These are phyloP conservation scores for Poecilia velifera DNA, from an alignment of 2,797 vertebrate species.

Conservation along the genomic window DNA sequence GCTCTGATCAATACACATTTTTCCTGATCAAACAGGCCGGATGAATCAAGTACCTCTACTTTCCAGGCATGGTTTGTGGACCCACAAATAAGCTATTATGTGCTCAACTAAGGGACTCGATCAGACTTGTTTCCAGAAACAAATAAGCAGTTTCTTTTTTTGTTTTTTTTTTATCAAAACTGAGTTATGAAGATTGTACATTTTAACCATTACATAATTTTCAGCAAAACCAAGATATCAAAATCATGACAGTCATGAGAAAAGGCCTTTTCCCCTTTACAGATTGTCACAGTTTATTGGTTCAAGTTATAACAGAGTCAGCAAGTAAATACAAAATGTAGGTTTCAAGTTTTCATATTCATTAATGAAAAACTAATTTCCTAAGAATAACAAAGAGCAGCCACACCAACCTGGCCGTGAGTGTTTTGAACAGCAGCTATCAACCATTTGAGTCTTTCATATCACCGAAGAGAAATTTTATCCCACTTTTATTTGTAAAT, in stretches of 20 bases:
- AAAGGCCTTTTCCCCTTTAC: constrained; percentile 10
- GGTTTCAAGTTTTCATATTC: neutral
- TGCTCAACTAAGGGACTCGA: constrained; percentile 26
- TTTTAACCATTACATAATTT: neutral
- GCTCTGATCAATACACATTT: constrained; percentile 76
- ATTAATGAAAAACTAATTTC: neutral
- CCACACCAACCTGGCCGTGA: neutral
- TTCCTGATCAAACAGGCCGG: constrained; percentile 73
- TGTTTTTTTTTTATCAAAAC: neutral
- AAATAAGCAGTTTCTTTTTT: neutral
- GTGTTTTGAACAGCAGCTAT: neutral
- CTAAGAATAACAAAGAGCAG: neutral
- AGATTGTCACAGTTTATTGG: neutral
- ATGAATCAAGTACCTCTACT: constrained; percentile 70
- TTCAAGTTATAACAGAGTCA: neutral
- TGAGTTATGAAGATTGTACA: neutral
- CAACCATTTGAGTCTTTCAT: neutral
- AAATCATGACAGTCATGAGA: neutral
- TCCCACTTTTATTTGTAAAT: neutral
- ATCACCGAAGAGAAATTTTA: neutral
- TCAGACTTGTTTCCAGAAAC: neutral
- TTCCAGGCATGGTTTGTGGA: constrained; percentile 41
- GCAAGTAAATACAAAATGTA: neutral
- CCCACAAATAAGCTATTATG: constrained; percentile 39
- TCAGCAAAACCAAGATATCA: neutral